phyloP scores from a whole-genome alignment of 2,888 invertebrate species.

The Nemotelus nigrinus region DNA sequence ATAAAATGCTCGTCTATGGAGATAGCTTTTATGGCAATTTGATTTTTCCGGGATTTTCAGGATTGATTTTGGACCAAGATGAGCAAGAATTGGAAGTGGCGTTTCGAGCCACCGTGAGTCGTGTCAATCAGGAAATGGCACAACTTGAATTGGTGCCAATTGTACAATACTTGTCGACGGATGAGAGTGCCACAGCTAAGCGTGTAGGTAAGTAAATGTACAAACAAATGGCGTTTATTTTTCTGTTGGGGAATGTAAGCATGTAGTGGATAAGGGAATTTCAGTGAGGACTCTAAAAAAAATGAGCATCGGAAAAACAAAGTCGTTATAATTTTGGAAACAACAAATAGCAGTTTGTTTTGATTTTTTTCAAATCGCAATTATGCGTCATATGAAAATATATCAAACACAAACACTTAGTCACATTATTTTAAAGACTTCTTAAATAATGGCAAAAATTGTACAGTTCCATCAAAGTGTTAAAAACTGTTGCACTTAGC shows the following conservation, averaged over 20 bases:
- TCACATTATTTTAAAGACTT: too few relatives aligned
- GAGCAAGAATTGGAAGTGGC: conserved; percentile 70
- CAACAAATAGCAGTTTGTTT: too few relatives aligned
- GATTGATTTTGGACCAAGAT: conserved; percentile 67
- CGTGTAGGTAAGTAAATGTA: conserved; percentile 22
- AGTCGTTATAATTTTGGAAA: too few relatives aligned
- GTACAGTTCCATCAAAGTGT: too few relatives aligned
- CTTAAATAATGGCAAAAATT: too few relatives aligned
- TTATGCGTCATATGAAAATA: too few relatives aligned
- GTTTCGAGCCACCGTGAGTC: conserved; percentile 68
- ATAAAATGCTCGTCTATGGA: not conserved
- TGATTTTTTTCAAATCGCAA: too few relatives aligned
- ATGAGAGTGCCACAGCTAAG: conserved; percentile 30
- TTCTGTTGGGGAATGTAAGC: not conserved
- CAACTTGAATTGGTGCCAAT: conserved; percentile 36
- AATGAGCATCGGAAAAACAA: too few relatives aligned
- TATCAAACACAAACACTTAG: too few relatives aligned
- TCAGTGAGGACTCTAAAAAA: too few relatives aligned
- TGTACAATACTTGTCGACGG: conserved; percentile 32
- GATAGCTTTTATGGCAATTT: not conserved
- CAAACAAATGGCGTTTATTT: not conserved
- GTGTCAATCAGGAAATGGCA: conserved; percentile 60
- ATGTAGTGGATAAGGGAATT: too few relatives aligned
- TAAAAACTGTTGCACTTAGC: too few relatives aligned
- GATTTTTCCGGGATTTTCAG: conserved; percentile 52